Base-by-base conservation (phyloP, 2,797 vertebrate genomes). In the Tadarida brasiliensis region DNA sequence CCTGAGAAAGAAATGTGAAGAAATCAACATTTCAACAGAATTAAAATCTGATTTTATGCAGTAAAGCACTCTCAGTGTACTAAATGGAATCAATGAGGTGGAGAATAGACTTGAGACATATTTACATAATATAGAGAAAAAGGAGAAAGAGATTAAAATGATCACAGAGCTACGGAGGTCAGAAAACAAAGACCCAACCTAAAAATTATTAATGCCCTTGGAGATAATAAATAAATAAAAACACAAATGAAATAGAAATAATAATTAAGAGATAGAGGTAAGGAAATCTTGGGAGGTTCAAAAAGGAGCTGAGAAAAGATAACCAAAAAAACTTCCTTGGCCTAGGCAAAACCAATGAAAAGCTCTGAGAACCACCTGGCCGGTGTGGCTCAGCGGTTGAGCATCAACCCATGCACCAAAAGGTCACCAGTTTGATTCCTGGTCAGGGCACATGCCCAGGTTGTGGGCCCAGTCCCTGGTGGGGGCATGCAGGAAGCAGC, bases 161-260 rank as follows among this genome's bases (percentile, higher is more conserved):
- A 74, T 39, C 44, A 47, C 16, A 71, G 47, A 63, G 56, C 83
- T 92, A 51, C 0, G 16, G 54, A 90, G 20, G 57, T 65, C 65
- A 87, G 65, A 90, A 85, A 91, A 93, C 61, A 44, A 95, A 94
- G 33, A 35, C 19, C 4, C 3, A 12, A 44, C 11, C n/a, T n/a
- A 49, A 71, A 39, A 74, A 92, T 67, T 63, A 65, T 30, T 70
- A 39, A 70, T 51, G 15, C 76, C 74, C 71, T 11, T n/a, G 11
- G 26, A n/a, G 26, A 49, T 30, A 74, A 68, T 26, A 85, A 35
- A 49, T 11, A 76, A 56, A 67, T 15, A 54, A 74, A 77, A 16
- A 71, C 49, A 49, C 4, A 88, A 87, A 87, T 20, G 39, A 91
- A 95, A 85, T n/a, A 39, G 57, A 74, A 91, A 85, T 15, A 77